phyloP scores from a whole-genome alignment of 1,140 invertebrate species.

The Leptoteleia sp. region DNA sequence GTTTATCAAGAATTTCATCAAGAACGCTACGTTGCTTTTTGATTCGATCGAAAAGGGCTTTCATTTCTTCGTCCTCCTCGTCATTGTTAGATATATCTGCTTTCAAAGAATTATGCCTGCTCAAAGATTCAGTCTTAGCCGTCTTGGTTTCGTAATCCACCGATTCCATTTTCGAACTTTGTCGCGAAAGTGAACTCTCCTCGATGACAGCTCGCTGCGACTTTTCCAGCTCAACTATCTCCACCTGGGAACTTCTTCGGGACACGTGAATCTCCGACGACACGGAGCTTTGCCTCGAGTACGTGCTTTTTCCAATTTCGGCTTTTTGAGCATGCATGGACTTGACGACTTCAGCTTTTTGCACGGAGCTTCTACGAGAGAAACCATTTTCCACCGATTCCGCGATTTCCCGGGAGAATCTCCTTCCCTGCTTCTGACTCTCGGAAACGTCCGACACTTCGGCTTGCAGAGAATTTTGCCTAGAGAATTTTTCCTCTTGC shows the following conservation, averaged over 20 bases:
- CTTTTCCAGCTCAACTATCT: slow-evolving; percentile 61
- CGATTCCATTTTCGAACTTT: slow-evolving; percentile 58
- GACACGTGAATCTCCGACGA: slow-evolving; percentile 63
- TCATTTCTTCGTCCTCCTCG: slow-evolving; percentile 83
- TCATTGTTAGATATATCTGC: slow-evolving; percentile 74
- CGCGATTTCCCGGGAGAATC: slow-evolving; percentile 32
- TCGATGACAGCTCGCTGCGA: slow-evolving; percentile 63
- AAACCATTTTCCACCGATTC: slow-evolving; percentile 39
- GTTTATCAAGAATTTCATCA: slow-evolving; percentile 85
- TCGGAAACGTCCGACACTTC: slow-evolving; percentile 33
- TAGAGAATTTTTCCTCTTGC: too few species aligned
- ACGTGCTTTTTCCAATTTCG: slow-evolving; percentile 33
- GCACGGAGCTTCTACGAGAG: slow-evolving; percentile 27
- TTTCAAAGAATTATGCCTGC: slow-evolving; percentile 69
- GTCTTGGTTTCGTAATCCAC: slow-evolving; percentile 50
- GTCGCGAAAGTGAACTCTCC: slow-evolving; percentile 50
- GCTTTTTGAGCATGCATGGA: slow-evolving; percentile 19
- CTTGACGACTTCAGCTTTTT: slow-evolving; percentile 26
- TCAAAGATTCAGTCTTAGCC: slow-evolving; percentile 50
- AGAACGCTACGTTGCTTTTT: slow-evolving; percentile 86
- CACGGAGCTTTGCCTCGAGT: slow-evolving; percentile 62
- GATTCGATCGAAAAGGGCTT: slow-evolving; percentile 84
- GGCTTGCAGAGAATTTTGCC: too few species aligned
- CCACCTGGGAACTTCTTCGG: slow-evolving; percentile 59
- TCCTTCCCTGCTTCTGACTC: slow-evolving; percentile 27